Percentiles rank a stretch among this genome's conserved stretches.
These are phyloP conservation scores for Cyaniris semiargus DNA, from an alignment of 2,888 invertebrate species.

Conservation along the genomic window DNA sequence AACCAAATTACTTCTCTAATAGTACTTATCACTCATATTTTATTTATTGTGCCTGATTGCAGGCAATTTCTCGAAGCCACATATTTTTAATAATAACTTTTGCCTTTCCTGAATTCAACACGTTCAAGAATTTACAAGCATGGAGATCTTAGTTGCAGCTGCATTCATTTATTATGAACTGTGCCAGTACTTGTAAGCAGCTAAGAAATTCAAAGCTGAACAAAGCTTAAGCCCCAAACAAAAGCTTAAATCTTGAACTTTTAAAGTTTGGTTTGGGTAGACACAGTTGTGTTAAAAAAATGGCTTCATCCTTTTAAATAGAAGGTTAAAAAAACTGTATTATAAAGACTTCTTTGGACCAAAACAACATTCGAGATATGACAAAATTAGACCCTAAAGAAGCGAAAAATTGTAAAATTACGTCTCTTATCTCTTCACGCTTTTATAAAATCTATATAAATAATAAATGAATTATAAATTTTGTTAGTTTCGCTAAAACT, in stretches of 20 bases:
- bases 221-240: not conserved
- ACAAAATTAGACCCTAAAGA: too few species aligned
- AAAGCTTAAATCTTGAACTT: not conserved
- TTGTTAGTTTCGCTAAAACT: too few species aligned
- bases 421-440: too few species aligned
- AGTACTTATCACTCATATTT: too few species aligned
- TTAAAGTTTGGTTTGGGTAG: not conserved
- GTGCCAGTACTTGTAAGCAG: not conserved
- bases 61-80: too few species aligned
- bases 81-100: not conserved
- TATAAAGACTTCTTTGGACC: too few species aligned
- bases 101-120: not conserved
- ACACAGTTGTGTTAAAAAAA: not conserved
- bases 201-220: constrained; percentile 11
- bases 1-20: too few species aligned
- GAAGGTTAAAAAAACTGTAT: not conserved
- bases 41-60: too few species aligned
- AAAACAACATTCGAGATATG: too few species aligned
- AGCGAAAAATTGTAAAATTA: too few species aligned
- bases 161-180: constrained; percentile 12
- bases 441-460: too few species aligned
- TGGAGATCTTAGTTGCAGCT: not conserved
- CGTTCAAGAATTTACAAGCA: not conserved
- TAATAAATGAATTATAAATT: too few species aligned
- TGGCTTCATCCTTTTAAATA: not conserved